phyloP scores from a whole-genome alignment of 2,888 invertebrate species.

The Octonoba sinensis region DNA sequence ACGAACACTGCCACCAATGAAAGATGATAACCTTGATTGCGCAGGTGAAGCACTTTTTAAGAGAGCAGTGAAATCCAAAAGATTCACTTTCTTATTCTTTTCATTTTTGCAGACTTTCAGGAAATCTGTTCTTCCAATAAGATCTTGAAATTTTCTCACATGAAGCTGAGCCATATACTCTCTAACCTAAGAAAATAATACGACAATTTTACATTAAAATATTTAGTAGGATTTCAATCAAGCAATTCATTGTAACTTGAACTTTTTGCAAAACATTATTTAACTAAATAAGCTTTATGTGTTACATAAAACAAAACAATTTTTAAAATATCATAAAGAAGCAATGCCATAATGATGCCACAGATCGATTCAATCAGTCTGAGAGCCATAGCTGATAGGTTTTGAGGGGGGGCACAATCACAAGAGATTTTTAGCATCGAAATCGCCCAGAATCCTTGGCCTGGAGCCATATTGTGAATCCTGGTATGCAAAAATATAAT shows the following conservation, averaged over 20 bases:
- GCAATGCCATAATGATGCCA: no score
- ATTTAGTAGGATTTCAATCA: not conserved
- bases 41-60: constrained; percentile 90
- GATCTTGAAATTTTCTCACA: constrained; percentile 86
- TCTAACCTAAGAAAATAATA: constrained; percentile 78
- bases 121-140: constrained; percentile 92
- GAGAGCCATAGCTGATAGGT: no score
- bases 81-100: constrained; percentile 83
- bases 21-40: constrained; percentile 86
- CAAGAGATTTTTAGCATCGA: no score
- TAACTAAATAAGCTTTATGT: no score
- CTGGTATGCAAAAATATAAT: no score
- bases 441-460: no score
- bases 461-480: no score
- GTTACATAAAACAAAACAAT: not conserved
- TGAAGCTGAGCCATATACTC: constrained; percentile 92
- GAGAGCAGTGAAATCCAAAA: constrained; percentile 86
- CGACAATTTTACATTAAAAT: not conserved
- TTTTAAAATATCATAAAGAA: no score
- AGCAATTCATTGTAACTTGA: not conserved
- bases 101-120: constrained; percentile 82
- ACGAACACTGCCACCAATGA: constrained; percentile 86
- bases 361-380: no score
- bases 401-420: no score
- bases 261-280: no score